A percentile compares a stretch with the other conserved stretches of the same genome.
These are phyloP conservation scores for Drosophila infuscata DNA, from an alignment of 2,888 invertebrate species.

Conservation along the genomic window DNA sequence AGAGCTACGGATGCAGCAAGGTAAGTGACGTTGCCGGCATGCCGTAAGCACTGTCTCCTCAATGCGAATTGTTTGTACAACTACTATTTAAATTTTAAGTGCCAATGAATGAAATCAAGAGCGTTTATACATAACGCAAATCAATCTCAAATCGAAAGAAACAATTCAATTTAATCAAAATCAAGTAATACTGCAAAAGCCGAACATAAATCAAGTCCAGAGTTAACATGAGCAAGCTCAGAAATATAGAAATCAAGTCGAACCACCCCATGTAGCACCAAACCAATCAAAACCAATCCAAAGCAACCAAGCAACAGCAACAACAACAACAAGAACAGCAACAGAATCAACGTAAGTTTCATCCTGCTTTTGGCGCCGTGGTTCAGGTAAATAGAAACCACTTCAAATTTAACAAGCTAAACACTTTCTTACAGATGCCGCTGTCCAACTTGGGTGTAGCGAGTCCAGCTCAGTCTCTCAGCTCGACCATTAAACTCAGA, in stretches of 20 bases:
- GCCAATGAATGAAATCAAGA: constrained; percentile 37
- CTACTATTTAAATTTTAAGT: constrained; percentile 63
- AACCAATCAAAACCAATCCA: constrained; percentile 16
- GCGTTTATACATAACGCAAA: constrained; percentile 17
- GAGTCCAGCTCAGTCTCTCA: not conserved
- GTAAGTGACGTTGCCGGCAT: constrained; percentile 85
- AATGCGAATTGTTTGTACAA: constrained; percentile 60
- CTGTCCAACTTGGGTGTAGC: not conserved
- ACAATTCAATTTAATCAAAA: not conserved
- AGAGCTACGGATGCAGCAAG: constrained; percentile 95
- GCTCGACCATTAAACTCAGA: constrained; percentile 8
- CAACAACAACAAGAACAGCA: constrained; percentile 3
- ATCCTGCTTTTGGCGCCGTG: constrained; percentile 22
- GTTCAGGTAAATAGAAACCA: constrained; percentile 66
- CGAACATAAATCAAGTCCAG: constrained; percentile 26
- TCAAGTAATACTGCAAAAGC: constrained; percentile 12
- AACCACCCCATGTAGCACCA: constrained; percentile 28
- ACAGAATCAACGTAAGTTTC: constrained; percentile 32
- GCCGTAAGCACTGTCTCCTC: constrained; percentile 31
- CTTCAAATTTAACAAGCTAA: constrained; percentile 47
- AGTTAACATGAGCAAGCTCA: constrained; percentile 14
- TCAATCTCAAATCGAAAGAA: constrained; percentile 23
- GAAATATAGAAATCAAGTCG: constrained; percentile 22
- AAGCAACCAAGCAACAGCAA: constrained; percentile 19
- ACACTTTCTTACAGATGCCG: constrained; percentile 55